These are phyloP conservation scores for Sinohyriopsis cumingii DNA, from an alignment of 2,888 invertebrate species.

Conservation along the genomic window DNA sequence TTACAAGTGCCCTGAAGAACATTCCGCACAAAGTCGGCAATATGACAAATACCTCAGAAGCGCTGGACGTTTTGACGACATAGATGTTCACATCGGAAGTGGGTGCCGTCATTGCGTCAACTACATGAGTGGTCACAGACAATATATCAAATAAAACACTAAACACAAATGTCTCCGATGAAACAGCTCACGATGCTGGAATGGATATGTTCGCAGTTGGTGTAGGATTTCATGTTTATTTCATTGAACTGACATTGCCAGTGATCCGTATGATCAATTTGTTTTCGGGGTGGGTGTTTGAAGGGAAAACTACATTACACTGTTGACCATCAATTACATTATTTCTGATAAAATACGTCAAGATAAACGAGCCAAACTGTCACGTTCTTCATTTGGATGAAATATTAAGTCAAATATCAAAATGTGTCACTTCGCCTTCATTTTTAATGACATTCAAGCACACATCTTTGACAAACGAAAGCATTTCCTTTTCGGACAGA, in stretches of 20 bases:
- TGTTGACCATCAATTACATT: slow-evolving; percentile 39
- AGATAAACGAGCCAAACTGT: slow-evolving; percentile 24
- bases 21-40: slow-evolving; percentile 38
- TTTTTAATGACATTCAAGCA: not conserved
- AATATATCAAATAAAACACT: slow-evolving; percentile 51
- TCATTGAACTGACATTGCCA: slow-evolving; percentile 52
- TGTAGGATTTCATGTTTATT: slow-evolving; percentile 45
- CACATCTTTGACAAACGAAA: too few relatives aligned
- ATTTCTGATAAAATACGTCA: slow-evolving; percentile 52
- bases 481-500: too few relatives aligned
- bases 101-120: slow-evolving; percentile 42
- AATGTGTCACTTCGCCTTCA: not conserved
- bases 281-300: slow-evolving; percentile 38
- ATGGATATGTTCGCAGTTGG: slow-evolving; percentile 59
- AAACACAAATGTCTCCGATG: slow-evolving; percentile 46
- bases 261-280: slow-evolving; percentile 41
- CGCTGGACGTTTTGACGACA: slow-evolving; percentile 40
- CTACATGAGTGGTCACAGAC: slow-evolving; percentile 64
- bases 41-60: slow-evolving; percentile 52
- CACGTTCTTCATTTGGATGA: not conserved
- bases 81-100: slow-evolving; percentile 40
- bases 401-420: not conserved
- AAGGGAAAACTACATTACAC: slow-evolving; percentile 33
- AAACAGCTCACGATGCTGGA: slow-evolving; percentile 34
- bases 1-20: slow-evolving; percentile 32